These are phyloP conservation scores for Chrysocyon brachyurus DNA, from an alignment of 2,797 vertebrate genomes.

Conservation along the genomic window DNA sequence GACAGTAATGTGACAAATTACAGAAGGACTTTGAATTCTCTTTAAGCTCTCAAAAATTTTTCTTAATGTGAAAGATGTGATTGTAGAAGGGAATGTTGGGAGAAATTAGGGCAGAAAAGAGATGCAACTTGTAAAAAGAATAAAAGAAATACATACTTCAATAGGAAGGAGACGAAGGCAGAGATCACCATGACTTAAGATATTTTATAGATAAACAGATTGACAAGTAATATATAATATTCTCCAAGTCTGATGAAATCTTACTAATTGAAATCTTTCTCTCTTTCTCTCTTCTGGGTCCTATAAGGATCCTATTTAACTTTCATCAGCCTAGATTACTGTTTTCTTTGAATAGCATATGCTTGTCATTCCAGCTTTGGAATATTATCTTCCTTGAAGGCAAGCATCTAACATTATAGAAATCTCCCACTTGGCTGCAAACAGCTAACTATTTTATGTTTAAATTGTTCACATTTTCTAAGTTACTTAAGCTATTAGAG, in stretches of 20 bases:
- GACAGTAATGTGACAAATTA: not conserved
- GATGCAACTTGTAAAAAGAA: not conserved
- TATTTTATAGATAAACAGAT: not conserved
- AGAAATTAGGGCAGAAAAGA: not conserved
- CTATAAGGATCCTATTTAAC: not conserved
- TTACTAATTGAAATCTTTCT: not conserved
- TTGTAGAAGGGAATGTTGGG: not conserved
- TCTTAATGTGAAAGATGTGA: not conserved
- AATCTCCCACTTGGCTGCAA: not conserved
- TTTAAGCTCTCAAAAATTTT: not conserved
- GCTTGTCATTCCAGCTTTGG: not conserved
- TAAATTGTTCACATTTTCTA: conserved; percentile 12
- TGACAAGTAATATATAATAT: not conserved
- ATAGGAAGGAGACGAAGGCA: not conserved
- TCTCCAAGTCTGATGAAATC: not conserved
- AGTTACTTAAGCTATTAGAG: not conserved
- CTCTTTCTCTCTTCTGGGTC: not conserved
- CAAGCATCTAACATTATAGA: not conserved
- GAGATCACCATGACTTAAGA: not conserved
- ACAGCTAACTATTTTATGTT: not conserved
- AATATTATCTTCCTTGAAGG: not conserved
- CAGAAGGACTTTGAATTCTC: not conserved
- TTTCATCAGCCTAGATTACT: not conserved
- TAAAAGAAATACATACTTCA: not conserved
- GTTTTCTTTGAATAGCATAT: not conserved